Percentiles rank a stretch among this genome's conserved stretches.
These are phyloP conservation scores for Indicator indicator DNA, from an alignment of 2,113 vertebrate genomes.

Conservation along the genomic window DNA sequence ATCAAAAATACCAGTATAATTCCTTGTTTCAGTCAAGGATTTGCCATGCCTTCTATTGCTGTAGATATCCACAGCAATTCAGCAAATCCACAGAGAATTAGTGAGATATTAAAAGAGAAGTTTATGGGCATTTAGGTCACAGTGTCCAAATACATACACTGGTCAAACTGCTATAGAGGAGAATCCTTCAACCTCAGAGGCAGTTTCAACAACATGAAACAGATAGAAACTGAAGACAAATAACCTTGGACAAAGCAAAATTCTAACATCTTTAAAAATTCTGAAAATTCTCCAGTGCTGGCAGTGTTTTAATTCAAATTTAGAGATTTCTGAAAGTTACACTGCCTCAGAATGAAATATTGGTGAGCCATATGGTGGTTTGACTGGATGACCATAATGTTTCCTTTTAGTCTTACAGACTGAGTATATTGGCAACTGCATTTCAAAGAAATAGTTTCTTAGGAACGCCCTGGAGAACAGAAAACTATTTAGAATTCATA, in stretches of 20 bases:
- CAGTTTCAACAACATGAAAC: neutral
- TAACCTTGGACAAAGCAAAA: neutral
- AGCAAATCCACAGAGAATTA: neutral
- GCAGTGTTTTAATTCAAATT: neutral
- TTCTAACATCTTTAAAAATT: neutral
- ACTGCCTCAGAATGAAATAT: neutral
- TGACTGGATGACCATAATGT: neutral
- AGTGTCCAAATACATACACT: neutral
- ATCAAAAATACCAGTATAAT: neutral
- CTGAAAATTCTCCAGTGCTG: neutral
- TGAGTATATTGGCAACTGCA: neutral
- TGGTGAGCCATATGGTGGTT: neutral
- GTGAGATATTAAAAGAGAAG: neutral
- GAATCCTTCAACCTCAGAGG: neutral
- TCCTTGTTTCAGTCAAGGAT: neutral
- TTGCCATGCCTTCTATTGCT: neutral
- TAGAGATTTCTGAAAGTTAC: neutral
- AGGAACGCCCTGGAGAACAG: neutral
- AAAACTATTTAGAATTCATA: neutral
- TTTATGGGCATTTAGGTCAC: neutral
- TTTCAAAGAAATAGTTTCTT: neutral
- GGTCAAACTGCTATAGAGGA: neutral
- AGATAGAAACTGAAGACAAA: neutral
- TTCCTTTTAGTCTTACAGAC: neutral
- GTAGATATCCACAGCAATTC: neutral